Base-by-base conservation (phyloP, 2,888 invertebrate species). In the Dorcus hopei region DNA sequence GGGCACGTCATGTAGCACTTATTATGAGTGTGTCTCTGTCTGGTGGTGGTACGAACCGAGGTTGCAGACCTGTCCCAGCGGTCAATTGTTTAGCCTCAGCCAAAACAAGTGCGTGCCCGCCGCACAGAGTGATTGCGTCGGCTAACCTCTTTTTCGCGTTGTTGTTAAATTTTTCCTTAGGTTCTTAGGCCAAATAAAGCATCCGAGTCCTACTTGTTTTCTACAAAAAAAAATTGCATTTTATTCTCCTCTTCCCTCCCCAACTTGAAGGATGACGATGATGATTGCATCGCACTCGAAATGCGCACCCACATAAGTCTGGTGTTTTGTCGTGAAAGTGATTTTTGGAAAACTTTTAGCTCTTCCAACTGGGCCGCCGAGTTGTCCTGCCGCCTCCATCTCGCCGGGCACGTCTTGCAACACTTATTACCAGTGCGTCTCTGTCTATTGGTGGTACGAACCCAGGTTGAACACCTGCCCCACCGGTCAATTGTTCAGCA, bases 31-130 rank as follows among this genome's bases (percentile, higher is more conserved):
- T 38, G 26, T 61, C 3, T 39, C 50, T 11, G 41, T 57, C 9
- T 61, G 61, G 63, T 59, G 56, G 39, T 49, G 55, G 52, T 57
- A 47, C 38, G 59, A 55, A 16, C 33, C 49, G 2, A 45, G 58
- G 38, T 40, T 59, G 49, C 38, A 19, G 23, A 38, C 9, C 5
- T 63, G 63, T 39, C 1, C 11, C 8, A 47, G n/a, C 19, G 63
- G 63, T 45, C 49, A 39, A 11, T 53, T 51, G 7, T 63, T 54
- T 33, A 59, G 61, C 38, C 42, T 38, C 6, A 19, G 49, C 2
- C 19, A 48, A 5, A 41, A 47, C n/a, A 45, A 41, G 9, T 63
- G 63, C 38, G 51, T 61, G 6, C 3, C 7, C 9, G 54, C 57
- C 2, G 33, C 47, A 9, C 2, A 33, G 5, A 59, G 53, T 19